Evolutionary conservation across 2,888 invertebrate species (phyloP), one percentile per base, ranked within the genome.

Genomic region (Cephus rjabovi): DNA sequence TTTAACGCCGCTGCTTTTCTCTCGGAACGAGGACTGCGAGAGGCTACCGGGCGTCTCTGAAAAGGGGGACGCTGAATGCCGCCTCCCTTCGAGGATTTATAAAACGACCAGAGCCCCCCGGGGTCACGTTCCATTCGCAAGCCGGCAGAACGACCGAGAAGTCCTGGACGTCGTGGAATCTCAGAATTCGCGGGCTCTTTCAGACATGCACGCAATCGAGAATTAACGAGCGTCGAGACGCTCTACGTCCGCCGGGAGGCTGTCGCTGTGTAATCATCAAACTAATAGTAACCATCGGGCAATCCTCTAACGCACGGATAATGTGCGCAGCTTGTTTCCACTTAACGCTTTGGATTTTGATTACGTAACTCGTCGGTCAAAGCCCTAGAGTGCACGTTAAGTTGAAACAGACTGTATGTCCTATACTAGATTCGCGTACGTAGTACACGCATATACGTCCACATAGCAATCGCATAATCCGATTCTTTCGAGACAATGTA

Each of bases 211-310:
- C 31, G 34, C 71, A 71, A 71, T 71, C 71, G 31, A 15, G 23
- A 71, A 71, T 71, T 71, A 71, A 71, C 33, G 31, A 71, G 71
- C 71, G 71, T 71, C 71, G 31, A 0, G 71, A 71, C 71, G 71
- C 71, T 31, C 12, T 4, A 71, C 71, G 71, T 33, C 71, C 11
- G 30, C 70, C 3, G 4, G 30, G 1, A 0, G 12, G 33, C 71
- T 33, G 31, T 33, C 3, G 31, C 31, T 31, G 33, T 71, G 12
- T 56, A 56, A 56, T 56, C 56, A 9, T 56, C 23, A 9, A 15
- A 2, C 9, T 9, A 23, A 56, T 23, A 1, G 23, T 56, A 56
- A 23, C 1, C 56, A 23, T 9, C 23, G 23, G 23, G 23, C 1
- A 23, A 23, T 23, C 56, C 23, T 23, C 2, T 23, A 9, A 23